Conservation (phyloP, 2,888 invertebrate species). For the Nomada lathburiana region DNA sequence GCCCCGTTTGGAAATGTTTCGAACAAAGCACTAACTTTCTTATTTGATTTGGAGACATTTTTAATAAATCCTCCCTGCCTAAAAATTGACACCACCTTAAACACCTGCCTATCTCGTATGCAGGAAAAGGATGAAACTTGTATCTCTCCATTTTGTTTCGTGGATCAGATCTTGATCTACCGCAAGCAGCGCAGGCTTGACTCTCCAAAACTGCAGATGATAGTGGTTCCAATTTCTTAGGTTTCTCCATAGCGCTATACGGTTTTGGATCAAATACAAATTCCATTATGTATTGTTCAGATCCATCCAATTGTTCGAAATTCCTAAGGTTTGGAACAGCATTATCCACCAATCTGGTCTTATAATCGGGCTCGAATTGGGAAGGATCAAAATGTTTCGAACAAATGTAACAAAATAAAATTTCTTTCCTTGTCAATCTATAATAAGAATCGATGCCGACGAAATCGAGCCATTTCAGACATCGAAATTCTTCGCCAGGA, state of each 20-base stretch:
- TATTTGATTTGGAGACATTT: conserved; percentile 83
- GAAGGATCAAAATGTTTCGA: conserved; percentile 81
- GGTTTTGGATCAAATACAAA: conserved; percentile 63
- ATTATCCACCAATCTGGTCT: conserved; percentile 76
- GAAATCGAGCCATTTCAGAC: conserved; percentile 82
- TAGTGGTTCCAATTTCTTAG: conserved; percentile 75
- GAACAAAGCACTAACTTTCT: conserved; percentile 82
- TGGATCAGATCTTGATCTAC: conserved; percentile 79
- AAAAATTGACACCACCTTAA: conserved; percentile 83
- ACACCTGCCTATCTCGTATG: conserved; percentile 83
- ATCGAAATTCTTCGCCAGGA: conserved; percentile 83
- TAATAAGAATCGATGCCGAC: conserved; percentile 83
- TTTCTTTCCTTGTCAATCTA: conserved; percentile 82
- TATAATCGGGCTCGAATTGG: conserved; percentile 79
- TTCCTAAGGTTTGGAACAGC: conserved; percentile 80
- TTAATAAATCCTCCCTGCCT: conserved; percentile 81
- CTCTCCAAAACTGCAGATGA: conserved; percentile 78
- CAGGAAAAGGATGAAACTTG: conserved; percentile 83
- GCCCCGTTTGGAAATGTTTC: conserved; percentile 81
- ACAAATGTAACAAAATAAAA: conserved; percentile 82
- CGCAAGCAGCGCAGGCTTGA: conserved; percentile 82
- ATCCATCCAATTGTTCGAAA: conserved; percentile 69
- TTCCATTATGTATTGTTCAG: conserved; percentile 65
- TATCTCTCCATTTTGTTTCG: conserved; percentile 80
- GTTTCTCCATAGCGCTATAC: conserved; percentile 69